Conservation (phyloP, 1,140 invertebrate species). For the Sycophaga agraensis region DNA sequence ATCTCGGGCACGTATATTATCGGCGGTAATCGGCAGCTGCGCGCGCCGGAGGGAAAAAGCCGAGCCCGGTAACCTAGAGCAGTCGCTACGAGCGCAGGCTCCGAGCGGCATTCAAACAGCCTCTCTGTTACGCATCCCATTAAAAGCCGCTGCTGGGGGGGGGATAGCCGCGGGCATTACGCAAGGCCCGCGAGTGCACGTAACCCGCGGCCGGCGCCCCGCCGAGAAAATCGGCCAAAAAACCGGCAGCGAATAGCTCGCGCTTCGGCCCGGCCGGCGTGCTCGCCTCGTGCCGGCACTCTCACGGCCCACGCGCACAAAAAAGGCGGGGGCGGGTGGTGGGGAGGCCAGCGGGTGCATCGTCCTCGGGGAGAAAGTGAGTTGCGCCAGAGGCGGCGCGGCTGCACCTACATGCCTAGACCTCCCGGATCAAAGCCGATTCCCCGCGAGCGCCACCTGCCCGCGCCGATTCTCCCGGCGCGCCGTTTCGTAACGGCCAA, state of each 20-base stretch:
- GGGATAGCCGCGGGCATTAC: background rate
- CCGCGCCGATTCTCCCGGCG: too few species aligned
- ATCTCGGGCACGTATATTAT: too few species aligned
- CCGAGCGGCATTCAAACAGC: background rate
- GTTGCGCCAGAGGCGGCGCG: constrained; percentile 33
- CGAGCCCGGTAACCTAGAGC: too few species aligned
- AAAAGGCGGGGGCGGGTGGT: constrained; percentile 24
- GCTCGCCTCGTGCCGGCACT: too few species aligned
- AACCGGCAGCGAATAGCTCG: background rate
- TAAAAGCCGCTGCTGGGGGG: constrained; percentile 23
- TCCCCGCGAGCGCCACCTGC: too few species aligned
- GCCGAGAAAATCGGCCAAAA: background rate
- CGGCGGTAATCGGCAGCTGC: too few species aligned
- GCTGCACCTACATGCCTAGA: background rate
- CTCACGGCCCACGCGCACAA: too few species aligned
- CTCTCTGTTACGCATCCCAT: background rate
- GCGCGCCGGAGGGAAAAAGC: too few species aligned
- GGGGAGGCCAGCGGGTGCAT: constrained; percentile 44
- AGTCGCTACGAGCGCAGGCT: too few species aligned
- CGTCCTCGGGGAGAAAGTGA: constrained; percentile 56
- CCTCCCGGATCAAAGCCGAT: too few species aligned
- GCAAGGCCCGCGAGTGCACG: background rate
- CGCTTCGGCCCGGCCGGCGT: too few species aligned
- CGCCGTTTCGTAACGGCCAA: too few species aligned
- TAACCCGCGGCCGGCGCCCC: background rate